phyloP scores from a whole-genome alignment of 1,140 invertebrate genomes.

The Aleiodes sp. region DNA sequence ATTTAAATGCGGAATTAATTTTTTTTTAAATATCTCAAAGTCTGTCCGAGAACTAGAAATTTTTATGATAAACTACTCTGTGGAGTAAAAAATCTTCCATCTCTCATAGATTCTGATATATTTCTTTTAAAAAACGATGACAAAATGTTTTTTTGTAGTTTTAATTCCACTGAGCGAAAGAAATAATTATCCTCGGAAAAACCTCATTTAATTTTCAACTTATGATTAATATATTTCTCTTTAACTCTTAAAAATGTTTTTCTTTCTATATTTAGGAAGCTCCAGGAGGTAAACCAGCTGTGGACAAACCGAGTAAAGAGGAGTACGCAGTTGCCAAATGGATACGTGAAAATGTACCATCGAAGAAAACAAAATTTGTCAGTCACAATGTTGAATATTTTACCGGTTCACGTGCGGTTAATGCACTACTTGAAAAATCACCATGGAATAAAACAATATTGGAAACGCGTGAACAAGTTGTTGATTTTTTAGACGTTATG shows the following conservation, averaged over 20 bases:
- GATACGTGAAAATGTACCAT: slow-evolving; percentile 90
- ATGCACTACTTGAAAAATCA: slow-evolving; percentile 85
- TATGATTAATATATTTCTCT: neutral
- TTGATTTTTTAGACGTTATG: slow-evolving; percentile 85
- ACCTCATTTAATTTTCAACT: neutral
- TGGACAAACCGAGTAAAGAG: slow-evolving; percentile 86
- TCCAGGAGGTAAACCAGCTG: slow-evolving; percentile 64
- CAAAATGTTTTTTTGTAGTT: too few relatives aligned
- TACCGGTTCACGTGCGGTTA: slow-evolving; percentile 91
- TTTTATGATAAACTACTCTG: too few relatives aligned
- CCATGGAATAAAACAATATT: slow-evolving; percentile 91
- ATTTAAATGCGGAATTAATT: too few relatives aligned
- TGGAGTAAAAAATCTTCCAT: neutral
- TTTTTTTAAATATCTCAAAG: too few relatives aligned
- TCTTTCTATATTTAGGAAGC: slow-evolving; percentile 64
- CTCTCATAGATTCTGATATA: neutral
- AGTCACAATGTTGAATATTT: slow-evolving; percentile 97
- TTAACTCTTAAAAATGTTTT: neutral
- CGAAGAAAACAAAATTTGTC: slow-evolving; percentile 92
- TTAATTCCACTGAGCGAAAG: too few relatives aligned
- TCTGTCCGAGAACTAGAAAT: too few relatives aligned
- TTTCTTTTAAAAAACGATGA: neutral
- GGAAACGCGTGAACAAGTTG: slow-evolving; percentile 80
- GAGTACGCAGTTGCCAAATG: slow-evolving; percentile 94
- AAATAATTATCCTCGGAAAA: neutral